Evolutionary conservation across 2,113 vertebrate species (phyloP).

Genomic region (Eptatretus burgeri): DNA sequence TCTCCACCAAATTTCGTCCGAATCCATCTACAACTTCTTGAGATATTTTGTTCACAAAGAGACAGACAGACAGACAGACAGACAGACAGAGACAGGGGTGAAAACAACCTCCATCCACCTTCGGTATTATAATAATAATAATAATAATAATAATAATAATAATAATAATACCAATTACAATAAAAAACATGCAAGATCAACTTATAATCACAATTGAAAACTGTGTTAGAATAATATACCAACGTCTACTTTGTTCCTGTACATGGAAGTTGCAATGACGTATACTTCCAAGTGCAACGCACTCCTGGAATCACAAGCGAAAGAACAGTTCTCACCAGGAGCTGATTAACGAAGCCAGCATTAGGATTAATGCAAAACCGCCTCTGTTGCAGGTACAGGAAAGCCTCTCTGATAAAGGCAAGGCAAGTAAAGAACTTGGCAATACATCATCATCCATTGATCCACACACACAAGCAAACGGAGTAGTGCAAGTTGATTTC

Average conservation of each 20-base stretch:
- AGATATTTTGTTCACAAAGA: too few species aligned
- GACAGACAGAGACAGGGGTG: too few species aligned
- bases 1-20: too few species aligned
- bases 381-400: slow-evolving; percentile 88
- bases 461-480: too few species aligned
- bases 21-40: too few species aligned
- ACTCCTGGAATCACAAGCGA: too few species aligned
- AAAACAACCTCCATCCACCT: too few species aligned
- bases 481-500: background rate
- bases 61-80: too few species aligned
- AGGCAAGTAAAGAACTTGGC: background rate
- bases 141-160: too few species aligned
- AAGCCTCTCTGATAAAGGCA: slow-evolving; percentile 39
- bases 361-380: slow-evolving; percentile 99
- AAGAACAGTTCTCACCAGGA: slow-evolving; percentile 31
- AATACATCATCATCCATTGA: background rate
- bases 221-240: background rate
- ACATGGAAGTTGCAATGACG: background rate
- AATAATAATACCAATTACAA: too few species aligned
- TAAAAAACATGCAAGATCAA: too few species aligned
- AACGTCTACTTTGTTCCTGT: background rate
- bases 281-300: background rate
- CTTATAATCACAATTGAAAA: background rate
- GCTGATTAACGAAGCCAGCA: slow-evolving; percentile 90
- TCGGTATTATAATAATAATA: too few species aligned